Conservation (phyloP, 2,797 vertebrate genomes). For the Danio choprae region DNA sequence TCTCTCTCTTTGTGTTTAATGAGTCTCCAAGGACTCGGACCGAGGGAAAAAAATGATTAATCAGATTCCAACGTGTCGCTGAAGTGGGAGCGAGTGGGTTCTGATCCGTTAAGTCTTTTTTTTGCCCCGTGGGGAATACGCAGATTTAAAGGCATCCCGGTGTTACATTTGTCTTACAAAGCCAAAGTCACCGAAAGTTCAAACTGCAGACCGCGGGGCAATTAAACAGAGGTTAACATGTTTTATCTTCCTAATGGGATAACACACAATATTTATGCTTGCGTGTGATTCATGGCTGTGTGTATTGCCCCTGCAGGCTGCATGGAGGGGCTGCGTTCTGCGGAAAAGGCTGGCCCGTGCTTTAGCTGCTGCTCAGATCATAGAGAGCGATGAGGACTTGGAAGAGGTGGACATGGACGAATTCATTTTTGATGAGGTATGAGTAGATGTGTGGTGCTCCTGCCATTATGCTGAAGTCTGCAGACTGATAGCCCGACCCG, state of each 20-base stretch:
- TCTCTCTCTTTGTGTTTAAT: constrained; percentile 75
- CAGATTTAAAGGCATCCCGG: constrained; percentile 88
- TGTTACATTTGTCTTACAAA: constrained; percentile 93
- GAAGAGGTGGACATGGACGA: constrained; percentile 89
- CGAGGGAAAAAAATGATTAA: constrained; percentile 85
- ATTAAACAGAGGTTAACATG: constrained; percentile 89
- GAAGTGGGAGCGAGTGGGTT: constrained; percentile 88
- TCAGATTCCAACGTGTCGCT: constrained; percentile 89
- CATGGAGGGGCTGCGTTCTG: constrained; percentile 89
- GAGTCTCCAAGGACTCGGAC: constrained; percentile 84
- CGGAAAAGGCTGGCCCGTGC: constrained; percentile 86
- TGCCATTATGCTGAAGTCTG: constrained; percentile 35
- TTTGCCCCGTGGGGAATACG: constrained; percentile 80
- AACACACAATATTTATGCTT: constrained; percentile 89
- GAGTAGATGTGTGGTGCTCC: constrained; percentile 56
- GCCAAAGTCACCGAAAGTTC: constrained; percentile 96
- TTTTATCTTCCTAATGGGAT: constrained; percentile 97
- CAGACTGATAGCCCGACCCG: constrained; percentile 21
- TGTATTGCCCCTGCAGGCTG: constrained; percentile 86
- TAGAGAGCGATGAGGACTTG: constrained; percentile 84
- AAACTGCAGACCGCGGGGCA: constrained; percentile 91
- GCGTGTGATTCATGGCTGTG: constrained; percentile 84
- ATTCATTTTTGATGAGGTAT: constrained; percentile 90
- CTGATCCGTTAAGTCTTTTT: constrained; percentile 83
- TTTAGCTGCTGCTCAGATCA: constrained; percentile 80